Conservation (phyloP, 2,113 vertebrate species). For the Notarius quadriscutis region DNA sequence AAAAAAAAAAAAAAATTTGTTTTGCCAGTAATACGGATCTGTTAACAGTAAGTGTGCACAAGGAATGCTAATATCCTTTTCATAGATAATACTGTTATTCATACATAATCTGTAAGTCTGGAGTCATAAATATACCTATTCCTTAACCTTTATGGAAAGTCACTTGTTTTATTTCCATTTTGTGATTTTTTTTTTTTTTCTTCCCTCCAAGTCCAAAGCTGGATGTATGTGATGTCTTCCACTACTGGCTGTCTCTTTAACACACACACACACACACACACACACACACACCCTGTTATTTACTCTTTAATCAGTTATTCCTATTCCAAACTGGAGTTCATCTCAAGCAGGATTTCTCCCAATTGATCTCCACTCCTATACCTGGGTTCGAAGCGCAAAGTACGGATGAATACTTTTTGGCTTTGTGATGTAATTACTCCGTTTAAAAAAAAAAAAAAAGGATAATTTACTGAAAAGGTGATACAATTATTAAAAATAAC, state of each 20-base stretch:
- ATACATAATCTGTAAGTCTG: conserved; percentile 42
- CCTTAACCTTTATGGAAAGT: conserved; percentile 38
- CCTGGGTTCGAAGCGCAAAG: conserved; percentile 14
- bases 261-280: neutral
- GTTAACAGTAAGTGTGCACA: conserved; percentile 57
- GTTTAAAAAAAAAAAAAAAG: neutral
- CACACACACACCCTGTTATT: neutral
- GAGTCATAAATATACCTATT: conserved; percentile 53
- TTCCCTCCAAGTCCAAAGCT: conserved; percentile 30
- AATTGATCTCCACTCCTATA: neutral
- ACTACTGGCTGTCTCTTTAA: neutral
- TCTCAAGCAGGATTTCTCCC: neutral
- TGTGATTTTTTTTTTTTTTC: neutral
- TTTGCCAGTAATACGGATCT: conserved; percentile 50
- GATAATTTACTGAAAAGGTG: neutral
- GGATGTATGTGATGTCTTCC: neutral
- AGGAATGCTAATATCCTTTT: conserved; percentile 49
- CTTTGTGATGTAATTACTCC: neutral
- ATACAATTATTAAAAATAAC: neutral
- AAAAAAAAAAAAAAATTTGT: neutral
- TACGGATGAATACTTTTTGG: neutral
- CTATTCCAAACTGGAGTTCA: neutral
- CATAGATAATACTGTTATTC: conserved; percentile 53
- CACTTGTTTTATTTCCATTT: conserved; percentile 8
- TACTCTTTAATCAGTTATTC: neutral